Conservation (phyloP, 92 coral and sea anemone species). For the Phymanthus crucifer region DNA sequence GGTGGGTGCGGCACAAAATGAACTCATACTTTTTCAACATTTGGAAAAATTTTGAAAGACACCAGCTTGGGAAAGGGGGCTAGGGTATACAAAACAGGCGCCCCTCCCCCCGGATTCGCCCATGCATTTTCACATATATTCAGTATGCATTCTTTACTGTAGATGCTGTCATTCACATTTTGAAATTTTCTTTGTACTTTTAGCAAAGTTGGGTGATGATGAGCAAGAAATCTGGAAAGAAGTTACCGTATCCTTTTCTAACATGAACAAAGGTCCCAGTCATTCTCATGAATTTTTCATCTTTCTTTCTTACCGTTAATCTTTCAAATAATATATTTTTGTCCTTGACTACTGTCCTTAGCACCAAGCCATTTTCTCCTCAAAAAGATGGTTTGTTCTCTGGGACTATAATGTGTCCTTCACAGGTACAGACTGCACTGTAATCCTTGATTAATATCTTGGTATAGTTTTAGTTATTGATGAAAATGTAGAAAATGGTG, state of each 20-base stretch:
- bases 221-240: conserved; percentile 59
- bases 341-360: conserved; percentile 7
- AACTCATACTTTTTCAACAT: no score
- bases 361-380: conserved; percentile 48
- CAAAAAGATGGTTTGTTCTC: conserved; percentile 56
- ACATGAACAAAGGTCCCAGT: neutral
- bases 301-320: neutral
- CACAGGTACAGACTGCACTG: conserved; percentile 72
- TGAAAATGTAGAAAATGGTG: no score
- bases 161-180: neutral
- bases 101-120: no score
- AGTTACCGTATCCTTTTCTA: conserved; percentile 91
- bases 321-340: neutral
- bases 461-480: no score
- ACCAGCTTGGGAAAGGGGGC: no score
- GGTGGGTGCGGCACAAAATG: conserved; percentile 28
- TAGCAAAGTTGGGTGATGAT: conserved; percentile 91
- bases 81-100: no score
- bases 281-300: no score
- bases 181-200: neutral
- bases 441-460: no score
- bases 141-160: no score
- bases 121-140: no score
- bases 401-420: conserved; percentile 71
- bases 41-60: no score